A percentile compares a stretch with the other conserved stretches of the same genome.
phyloP scores from a whole-genome alignment of 2,888 invertebrate species.

The Geotrupes spiniger region DNA sequence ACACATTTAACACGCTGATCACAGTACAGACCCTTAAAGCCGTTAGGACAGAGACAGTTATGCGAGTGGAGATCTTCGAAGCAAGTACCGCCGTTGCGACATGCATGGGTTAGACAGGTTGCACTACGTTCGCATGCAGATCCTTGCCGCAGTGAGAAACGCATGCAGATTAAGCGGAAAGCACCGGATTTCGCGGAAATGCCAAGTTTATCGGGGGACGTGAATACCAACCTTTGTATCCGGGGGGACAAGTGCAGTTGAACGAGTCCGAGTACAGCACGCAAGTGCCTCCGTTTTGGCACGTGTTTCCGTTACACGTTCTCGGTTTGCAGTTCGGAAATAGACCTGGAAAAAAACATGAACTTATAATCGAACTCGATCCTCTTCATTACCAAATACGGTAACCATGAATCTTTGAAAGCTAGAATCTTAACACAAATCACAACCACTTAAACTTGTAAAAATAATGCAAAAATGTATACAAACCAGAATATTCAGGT shows the following conservation, averaged over 20 bases:
- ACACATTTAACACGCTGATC: conserved; percentile 51
- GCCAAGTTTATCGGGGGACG: not conserved
- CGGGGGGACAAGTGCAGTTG: conserved; percentile 69
- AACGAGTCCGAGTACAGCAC: conserved; percentile 54
- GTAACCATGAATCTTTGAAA: too few species aligned
- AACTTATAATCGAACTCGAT: conserved; percentile 3
- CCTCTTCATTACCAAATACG: conserved; percentile 3
- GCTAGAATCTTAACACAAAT: too few species aligned
- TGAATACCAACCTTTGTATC: conserved; percentile 61
- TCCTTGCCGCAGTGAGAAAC: too few species aligned
- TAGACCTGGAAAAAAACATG: conserved; percentile 29
- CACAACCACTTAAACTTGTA: too few species aligned
- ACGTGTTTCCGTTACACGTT: conserved; percentile 67
- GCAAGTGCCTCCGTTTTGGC: conserved; percentile 75
- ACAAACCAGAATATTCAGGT: conserved; percentile 59
- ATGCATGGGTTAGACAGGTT: conserved; percentile 46
- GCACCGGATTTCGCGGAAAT: conserved; percentile 1
- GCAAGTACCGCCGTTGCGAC: conserved; percentile 57
- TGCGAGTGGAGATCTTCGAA: conserved; percentile 36
- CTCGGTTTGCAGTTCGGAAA: conserved; percentile 39
- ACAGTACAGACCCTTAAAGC: conserved; percentile 46
- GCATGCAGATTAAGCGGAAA: conserved; percentile 18
- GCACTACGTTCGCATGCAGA: conserved; percentile 39
- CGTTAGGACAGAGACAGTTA: conserved; percentile 47
- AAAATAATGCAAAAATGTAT: too few species aligned